Base-by-base conservation (phyloP, 2,888 invertebrate genomes). In the Tanytarsus gracilentus region DNA sequence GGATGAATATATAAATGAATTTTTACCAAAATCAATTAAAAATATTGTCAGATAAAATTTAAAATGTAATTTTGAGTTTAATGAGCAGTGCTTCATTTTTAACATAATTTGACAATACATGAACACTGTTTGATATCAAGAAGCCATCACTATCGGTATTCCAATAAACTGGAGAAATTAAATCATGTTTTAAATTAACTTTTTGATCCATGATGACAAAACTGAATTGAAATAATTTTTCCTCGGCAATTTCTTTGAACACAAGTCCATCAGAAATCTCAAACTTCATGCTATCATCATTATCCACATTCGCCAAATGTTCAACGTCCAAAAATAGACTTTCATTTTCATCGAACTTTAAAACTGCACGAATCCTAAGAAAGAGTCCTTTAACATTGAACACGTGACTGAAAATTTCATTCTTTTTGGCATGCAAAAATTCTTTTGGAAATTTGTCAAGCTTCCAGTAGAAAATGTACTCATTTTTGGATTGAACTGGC, bases 361-460 rank as follows among this genome's bases (percentile, higher is more conserved):
- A 8, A 5, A 14, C 23, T 3, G 60, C 60, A 5, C 50, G 21
- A 18, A 60, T 49, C 36, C 60, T 23, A 9, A 60, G 33, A 11
- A 33, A 50, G 8, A 60, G 26, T 25, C 60, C 60, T 27, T 60
- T 60, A 8, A 60, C 60, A 25, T 60, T 60, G 14, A 60, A 60
- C 6, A 50, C 36, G 26, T 60, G 49, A 50, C 60, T 60, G 27
- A 60, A 60, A 9, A 60, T 29, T 60, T 60, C 60, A 33, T 36
- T 60, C 9, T 36, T 60, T 11, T 50, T 30, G 1, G 60, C 30
- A 18, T 33, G 8, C 1, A 16, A 4, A 33, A 60, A 60, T 4
- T 16, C 26, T 33, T 36, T 25, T 9, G 60, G 49, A 18, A 60
- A 60, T 9, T 60, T 49, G 7, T 60, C 60, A 6, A 60, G 50